Evolutionary conservation across 1,140 invertebrate species (phyloP).

Genomic region (Anastrepha ludens): DNA sequence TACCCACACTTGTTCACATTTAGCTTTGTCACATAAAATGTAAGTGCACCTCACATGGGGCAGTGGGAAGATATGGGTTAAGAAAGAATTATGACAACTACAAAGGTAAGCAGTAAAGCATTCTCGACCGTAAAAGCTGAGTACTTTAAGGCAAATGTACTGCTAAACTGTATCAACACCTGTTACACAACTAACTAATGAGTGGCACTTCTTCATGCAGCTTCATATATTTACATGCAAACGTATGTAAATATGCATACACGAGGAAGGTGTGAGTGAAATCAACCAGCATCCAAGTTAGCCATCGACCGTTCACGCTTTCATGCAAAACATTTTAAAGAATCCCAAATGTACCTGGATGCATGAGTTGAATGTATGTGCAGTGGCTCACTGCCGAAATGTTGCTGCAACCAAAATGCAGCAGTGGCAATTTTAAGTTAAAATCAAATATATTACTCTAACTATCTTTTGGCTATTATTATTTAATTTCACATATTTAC

Average conservation of each 20-base stretch:
- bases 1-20: too few species aligned
- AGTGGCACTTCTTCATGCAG: conserved; percentile 9
- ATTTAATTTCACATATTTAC: too few species aligned
- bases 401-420: too few species aligned
- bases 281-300: neutral
- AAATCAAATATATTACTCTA: too few species aligned
- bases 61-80: too few species aligned
- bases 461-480: too few species aligned
- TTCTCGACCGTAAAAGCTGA: conserved; percentile 10
- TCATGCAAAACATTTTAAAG: neutral
- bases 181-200: neutral
- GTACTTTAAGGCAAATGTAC: conserved; percentile 5
- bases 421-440: too few species aligned
- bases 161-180: neutral
- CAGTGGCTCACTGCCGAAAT: too few species aligned
- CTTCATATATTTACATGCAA: neutral
- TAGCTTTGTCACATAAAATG: too few species aligned
- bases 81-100: too few species aligned
- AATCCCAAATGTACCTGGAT: neutral
- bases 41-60: too few species aligned
- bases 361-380: neutral
- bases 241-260: neutral
- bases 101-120: neutral
- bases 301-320: neutral
- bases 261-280: neutral